Base-by-base conservation (phyloP, 2,797 vertebrate species). In the Parauchenoglanis punctatus region DNA sequence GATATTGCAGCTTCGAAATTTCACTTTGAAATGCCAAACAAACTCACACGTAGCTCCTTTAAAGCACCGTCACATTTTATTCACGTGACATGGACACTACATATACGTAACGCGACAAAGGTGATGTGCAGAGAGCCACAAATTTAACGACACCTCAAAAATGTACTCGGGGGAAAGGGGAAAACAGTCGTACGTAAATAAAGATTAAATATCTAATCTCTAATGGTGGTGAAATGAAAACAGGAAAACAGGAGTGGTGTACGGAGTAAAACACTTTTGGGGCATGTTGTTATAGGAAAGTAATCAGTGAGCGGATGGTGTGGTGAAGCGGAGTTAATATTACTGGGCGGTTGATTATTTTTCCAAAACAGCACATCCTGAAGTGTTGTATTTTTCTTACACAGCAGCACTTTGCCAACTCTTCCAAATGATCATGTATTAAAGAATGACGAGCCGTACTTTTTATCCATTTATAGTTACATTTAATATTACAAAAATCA, bases 11-110 rank as follows among this genome's bases (percentile, higher is more conserved):
- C 7, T 73, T 25, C 40, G 17, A n/a, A n/a, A 7, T 3, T 10
- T 54, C 12, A 18, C 28, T 31, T 54, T 28, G 8, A 31, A 52
- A 77, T 7, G 17, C 1, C 17, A 67, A n/a, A 77, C 40, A 75
- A 52, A 63, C 67, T 82, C 58, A 82, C 56, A 12, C 83, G 68
- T 73, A 63, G 68, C 80, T 87, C 56, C 44, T 83, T 73, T 65
- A 73, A 75, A 12, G 67, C 18, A 49, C 44, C 28, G 8, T 54
- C 1, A 28, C 23, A n/a, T 59, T 56, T 18, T 81, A 52, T 73
- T 54, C 7, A 63, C 35, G 56, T 54, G 1, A 31, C 40, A 25
- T 73, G 13, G 25, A 28, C 77, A 75, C 28, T 61, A 82, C 12
- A 52, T 7, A 49, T 58, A 58, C 72, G 28, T 58, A n/a, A 20